These are phyloP conservation scores for Azorinus chamasolen DNA, from an alignment of 2,888 invertebrate genomes.

Conservation along the genomic window DNA sequence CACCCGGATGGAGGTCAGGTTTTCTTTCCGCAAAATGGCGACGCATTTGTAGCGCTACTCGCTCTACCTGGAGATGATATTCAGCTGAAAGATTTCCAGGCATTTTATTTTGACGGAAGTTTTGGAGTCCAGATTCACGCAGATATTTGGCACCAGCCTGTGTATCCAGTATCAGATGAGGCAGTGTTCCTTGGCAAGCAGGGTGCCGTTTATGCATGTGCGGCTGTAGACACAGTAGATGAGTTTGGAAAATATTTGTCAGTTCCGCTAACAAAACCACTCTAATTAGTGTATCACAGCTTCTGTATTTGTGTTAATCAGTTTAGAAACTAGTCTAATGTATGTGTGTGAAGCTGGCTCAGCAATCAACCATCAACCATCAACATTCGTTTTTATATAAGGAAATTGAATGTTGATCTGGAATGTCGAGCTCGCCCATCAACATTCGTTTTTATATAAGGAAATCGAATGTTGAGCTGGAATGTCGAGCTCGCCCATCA, in stretches of 20 bases:
- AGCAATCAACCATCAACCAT: no score
- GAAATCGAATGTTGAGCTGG: no score
- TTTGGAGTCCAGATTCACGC: conserved; percentile 73
- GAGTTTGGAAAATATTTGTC: conserved; percentile 67
- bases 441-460: no score
- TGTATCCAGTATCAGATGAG: conserved; percentile 65
- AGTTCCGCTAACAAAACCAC: conserved; percentile 61
- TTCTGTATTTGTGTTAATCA: no score
- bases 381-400: no score
- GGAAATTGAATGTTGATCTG: no score
- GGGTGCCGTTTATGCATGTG: conserved; percentile 69
- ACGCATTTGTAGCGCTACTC: conserved; percentile 59
- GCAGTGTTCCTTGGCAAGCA: conserved; percentile 68
- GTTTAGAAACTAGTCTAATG: no score
- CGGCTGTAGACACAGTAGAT: conserved; percentile 65
- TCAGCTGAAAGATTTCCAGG: conserved; percentile 61
- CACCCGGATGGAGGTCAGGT: conserved; percentile 74
- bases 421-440: no score
- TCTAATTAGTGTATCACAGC: not conserved
- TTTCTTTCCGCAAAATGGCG: conserved; percentile 64
- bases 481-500: no score
- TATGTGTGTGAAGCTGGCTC: no score
- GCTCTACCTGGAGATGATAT: conserved; percentile 68
- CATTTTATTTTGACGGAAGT: conserved; percentile 73
- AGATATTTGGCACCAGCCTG: conserved; percentile 70